A percentile compares a stretch with the other conserved stretches of the same genome.
These are phyloP conservation scores for Apamea monoglypha DNA, from an alignment of 2,888 invertebrate genomes.

Conservation along the genomic window DNA sequence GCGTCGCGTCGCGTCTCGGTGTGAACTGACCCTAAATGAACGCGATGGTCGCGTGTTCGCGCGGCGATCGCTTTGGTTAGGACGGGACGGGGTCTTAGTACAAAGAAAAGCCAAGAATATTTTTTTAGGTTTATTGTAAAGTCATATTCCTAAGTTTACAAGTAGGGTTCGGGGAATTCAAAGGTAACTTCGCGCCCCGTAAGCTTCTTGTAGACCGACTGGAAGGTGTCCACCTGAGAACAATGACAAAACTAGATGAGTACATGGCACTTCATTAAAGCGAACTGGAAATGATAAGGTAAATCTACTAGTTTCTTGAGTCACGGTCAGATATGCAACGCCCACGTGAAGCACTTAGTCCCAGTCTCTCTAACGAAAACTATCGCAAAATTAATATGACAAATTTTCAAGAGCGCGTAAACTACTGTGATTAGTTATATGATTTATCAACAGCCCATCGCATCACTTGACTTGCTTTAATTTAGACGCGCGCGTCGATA, in stretches of 20 bases:
- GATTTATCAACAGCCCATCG: too few relatives aligned
- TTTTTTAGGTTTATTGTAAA: constrained; percentile 89
- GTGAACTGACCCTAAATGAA: too few relatives aligned
- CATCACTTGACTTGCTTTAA: too few relatives aligned
- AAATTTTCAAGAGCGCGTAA: too few relatives aligned
- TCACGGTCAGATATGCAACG: neutral
- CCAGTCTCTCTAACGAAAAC: too few relatives aligned
- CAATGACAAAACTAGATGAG: constrained; percentile 56
- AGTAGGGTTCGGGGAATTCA: constrained; percentile 99
- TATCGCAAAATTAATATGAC: too few relatives aligned
- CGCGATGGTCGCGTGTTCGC: too few relatives aligned
- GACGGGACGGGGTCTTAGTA: neutral
- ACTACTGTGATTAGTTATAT: too few relatives aligned
- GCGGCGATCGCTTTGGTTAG: too few relatives aligned
- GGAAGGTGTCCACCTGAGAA: constrained; percentile 98
- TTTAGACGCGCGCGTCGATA: too few relatives aligned
- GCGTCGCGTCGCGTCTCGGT: too few relatives aligned
- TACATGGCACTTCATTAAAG: neutral
- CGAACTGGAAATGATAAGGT: neutral
- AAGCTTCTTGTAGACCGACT: constrained; percentile 99
- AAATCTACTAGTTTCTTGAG: neutral
- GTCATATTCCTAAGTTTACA: constrained; percentile 92
- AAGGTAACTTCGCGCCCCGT: constrained; percentile 99
- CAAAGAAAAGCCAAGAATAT: constrained; percentile 65
- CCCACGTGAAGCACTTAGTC: neutral